These are phyloP conservation scores for Dreissena rostriformis DNA, from an alignment of 1,140 invertebrate species.

Conservation along the genomic window DNA sequence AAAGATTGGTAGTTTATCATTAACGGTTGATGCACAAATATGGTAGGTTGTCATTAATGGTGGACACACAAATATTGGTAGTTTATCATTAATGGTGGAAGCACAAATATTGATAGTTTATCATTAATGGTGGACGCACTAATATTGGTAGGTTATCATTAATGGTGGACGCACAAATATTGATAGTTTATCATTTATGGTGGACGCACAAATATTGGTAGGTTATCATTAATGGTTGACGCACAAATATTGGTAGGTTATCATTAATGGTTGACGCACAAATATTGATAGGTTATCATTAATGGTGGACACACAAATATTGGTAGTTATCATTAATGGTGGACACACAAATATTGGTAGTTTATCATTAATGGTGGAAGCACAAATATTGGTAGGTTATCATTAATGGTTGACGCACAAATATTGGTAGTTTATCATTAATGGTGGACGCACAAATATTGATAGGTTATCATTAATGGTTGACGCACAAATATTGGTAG, in stretches of 20 bases:
- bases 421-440: slow-evolving; percentile 83
- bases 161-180: slow-evolving; percentile 86
- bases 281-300: slow-evolving; percentile 83
- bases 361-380: slow-evolving; percentile 84
- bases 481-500: slow-evolving; percentile 85
- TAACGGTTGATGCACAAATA: slow-evolving; percentile 86
- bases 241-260: slow-evolving; percentile 83
- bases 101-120: slow-evolving; percentile 83
- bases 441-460: slow-evolving; percentile 85
- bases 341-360: slow-evolving; percentile 85
- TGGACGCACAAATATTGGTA: slow-evolving; percentile 84
- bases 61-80: slow-evolving; percentile 84
- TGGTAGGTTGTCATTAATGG: slow-evolving; percentile 84
- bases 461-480: slow-evolving; percentile 84
- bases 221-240: slow-evolving; percentile 84
- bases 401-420: slow-evolving; percentile 86
- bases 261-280: slow-evolving; percentile 85
- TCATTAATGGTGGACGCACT: slow-evolving; percentile 85
- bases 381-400: slow-evolving; percentile 83
- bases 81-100: slow-evolving; percentile 84
- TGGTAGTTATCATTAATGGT: slow-evolving; percentile 83
- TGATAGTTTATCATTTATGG: slow-evolving; percentile 83
- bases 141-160: slow-evolving; percentile 83
- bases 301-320: slow-evolving; percentile 86
- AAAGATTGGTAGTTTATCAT: slow-evolving; percentile 83